Conservation (phyloP, 2,113 vertebrate species). For the Cinclus mexicanus region DNA sequence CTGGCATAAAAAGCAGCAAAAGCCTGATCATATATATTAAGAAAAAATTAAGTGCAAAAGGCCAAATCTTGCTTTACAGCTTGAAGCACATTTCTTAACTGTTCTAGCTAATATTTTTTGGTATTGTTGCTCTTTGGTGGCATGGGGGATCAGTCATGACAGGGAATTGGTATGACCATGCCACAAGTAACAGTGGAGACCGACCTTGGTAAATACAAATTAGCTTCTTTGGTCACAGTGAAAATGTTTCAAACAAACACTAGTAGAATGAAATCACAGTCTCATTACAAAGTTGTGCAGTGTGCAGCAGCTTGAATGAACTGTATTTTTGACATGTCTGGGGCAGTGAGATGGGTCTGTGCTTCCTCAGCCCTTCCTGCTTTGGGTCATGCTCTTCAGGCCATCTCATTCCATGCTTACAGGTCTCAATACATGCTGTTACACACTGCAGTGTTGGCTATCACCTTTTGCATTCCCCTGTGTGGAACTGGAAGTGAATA, state of each 20-base stretch:
- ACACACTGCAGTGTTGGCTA: too few species aligned
- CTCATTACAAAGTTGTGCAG: not conserved
- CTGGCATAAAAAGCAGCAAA: not conserved
- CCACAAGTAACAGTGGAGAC: fast-evolving
- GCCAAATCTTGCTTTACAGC: not conserved
- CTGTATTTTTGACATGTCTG: not conserved
- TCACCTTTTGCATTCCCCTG: not conserved
- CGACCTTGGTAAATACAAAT: not conserved
- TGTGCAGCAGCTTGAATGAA: not conserved
- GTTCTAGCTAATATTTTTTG: not conserved
- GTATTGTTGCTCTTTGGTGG: not conserved
- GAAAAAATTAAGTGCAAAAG: not conserved
- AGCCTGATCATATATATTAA: not conserved
- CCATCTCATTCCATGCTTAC: not conserved
- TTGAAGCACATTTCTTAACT: not conserved
- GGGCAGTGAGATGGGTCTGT: not conserved
- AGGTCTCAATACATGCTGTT: not conserved
- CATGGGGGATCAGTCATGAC: not conserved
- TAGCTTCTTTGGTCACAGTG: not conserved
- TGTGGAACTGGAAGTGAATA: not conserved
- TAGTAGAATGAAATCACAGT: not conserved
- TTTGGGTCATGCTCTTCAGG: not conserved
- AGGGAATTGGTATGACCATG: not conserved
- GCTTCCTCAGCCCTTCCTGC: not conserved
- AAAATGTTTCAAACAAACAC: not conserved